Conservation (phyloP, 2,113 vertebrate genomes). For the Atrichornis clamosus region DNA sequence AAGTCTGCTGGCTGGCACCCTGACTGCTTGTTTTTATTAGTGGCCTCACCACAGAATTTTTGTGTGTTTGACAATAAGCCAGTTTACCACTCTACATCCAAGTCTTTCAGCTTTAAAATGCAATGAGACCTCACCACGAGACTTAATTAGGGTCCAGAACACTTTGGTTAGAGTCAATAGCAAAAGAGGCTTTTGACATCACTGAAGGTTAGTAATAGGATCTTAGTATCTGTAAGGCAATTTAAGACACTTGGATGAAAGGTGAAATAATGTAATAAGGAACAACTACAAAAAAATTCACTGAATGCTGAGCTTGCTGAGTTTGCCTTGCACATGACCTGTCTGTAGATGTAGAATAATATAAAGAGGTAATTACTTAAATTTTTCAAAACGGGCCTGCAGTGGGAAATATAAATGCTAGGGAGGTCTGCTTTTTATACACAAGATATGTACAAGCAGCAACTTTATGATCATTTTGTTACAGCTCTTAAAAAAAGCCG, state of each 20-base stretch:
- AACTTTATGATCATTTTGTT: conserved; percentile 55
- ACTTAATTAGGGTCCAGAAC: neutral
- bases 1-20: neutral
- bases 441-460: neutral
- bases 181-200: neutral
- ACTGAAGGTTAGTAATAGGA: neutral
- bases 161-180: neutral
- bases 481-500: neutral
- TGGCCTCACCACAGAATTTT: neutral
- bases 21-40: neutral
- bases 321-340: neutral
- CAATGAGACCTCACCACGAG: neutral
- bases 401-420: conserved; percentile 30
- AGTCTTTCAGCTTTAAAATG: neutral
- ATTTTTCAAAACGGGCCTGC: neutral
- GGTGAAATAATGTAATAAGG: neutral
- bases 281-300: neutral
- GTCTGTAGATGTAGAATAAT: neutral
- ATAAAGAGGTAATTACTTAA: conserved; percentile 9
- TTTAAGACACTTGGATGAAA: neutral
- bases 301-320: neutral
- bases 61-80: neutral
- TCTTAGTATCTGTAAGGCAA: neutral
- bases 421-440: conserved; percentile 16
- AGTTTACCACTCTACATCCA: neutral